Conservation (phyloP, 2,888 invertebrate genomes). For the Dolomedes plantarius region DNA sequence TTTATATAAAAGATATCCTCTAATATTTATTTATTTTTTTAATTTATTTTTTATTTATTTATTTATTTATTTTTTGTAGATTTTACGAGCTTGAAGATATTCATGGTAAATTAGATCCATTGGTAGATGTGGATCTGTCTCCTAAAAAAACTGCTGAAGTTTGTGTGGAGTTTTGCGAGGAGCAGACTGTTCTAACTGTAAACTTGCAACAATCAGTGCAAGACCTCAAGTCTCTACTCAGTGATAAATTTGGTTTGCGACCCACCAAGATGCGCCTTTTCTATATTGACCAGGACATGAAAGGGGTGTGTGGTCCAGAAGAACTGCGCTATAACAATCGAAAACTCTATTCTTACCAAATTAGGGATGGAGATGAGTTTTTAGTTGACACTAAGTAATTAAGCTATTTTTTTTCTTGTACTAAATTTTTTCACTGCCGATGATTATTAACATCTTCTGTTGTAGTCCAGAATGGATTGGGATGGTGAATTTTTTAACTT, state of each 20-base stretch:
- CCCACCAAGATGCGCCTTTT: conserved; percentile 90
- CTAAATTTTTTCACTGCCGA: conserved; percentile 5
- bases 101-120: conserved; percentile 92
- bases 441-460: not conserved
- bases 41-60: not conserved
- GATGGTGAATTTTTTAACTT: not conserved
- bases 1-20: too few species aligned
- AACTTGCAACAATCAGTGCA: conserved; percentile 85
- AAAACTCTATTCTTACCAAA: conserved; percentile 92
- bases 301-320: conserved; percentile 79
- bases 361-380: conserved; percentile 91
- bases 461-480: not conserved
- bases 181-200: conserved; percentile 79
- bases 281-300: conserved; percentile 87
- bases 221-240: conserved; percentile 81
- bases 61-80: conserved; percentile 79
- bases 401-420: conserved; percentile 12
- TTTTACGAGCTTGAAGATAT: conserved; percentile 88
- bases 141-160: conserved; percentile 86
- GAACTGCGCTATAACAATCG: conserved; percentile 93
- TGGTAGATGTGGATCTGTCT: conserved; percentile 88
- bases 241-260: conserved; percentile 87
- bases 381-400: conserved; percentile 82
- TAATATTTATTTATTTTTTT: too few species aligned
- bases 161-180: conserved; percentile 85